Base-by-base conservation (phyloP, 1,140 invertebrate species). In the Penaeus chinensis region DNA sequence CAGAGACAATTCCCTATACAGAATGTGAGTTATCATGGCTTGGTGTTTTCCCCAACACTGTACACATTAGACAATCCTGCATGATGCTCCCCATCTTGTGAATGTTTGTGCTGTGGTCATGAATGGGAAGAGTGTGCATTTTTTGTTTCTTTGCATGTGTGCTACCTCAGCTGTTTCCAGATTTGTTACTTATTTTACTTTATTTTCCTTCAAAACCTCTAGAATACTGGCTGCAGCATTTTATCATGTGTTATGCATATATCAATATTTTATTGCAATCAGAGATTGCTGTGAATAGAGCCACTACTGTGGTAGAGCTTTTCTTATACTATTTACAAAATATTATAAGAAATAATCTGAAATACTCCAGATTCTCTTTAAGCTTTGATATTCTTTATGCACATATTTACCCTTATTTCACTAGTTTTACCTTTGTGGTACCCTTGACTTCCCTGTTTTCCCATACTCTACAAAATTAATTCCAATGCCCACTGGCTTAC, bases 401-500 rank as follows among this genome's bases (percentile, higher is more conserved):
- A 65, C 81, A 82, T 47, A 82, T 82, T 27, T 32, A 63, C 42
- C n/a, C 18, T 54, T 77, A 24, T 19, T 47, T 77, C 20, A 18
- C 27, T 65, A 22, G 60, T 82, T 65, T 32, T 82, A 82, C 24
- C 27, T 65, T 63, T 63, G n/a, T 63, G 61, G 61, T 82, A 66
- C 62, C 62, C 80, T 82, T 65, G 80, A 82, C 80, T 82, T 82
- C 37, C 80, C 62, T 82, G 62, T 63, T 82, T 65, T 47, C 37
- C 81, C 27, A 66, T 42, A 82, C 37, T 82, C 63, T 66, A 82
- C 81, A 65, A 62, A 66, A 54, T 47, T 65, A 37, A 82, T 66
- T 82, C 63, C 81, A 82, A n/a, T 82, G 81, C 81, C 63, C 81
- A 82, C 65, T 82, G 63, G 81, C 63, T 82, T 82, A 82, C 81